Evolutionary conservation across 92 coral and sea anemone genomes (phyloP).

Genomic region (Epizoanthus scotinus): DNA sequence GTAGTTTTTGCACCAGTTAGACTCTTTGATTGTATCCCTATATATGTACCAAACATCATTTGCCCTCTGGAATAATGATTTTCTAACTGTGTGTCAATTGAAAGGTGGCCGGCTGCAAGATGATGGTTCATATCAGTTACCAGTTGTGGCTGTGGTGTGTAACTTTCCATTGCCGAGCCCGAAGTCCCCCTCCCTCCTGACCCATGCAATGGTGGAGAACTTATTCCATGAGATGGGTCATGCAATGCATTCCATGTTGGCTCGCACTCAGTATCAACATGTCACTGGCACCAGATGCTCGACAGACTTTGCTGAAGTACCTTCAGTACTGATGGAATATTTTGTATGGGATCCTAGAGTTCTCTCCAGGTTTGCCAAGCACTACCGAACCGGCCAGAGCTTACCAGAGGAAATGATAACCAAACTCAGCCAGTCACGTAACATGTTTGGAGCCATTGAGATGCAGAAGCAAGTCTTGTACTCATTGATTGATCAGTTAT

Average conservation of each 20-base stretch:
- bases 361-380: conserved; percentile 74
- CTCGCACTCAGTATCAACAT: conserved; percentile 92
- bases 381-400: conserved; percentile 83
- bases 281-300: conserved; percentile 95
- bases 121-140: conserved; percentile 90
- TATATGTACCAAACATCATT: too few species aligned
- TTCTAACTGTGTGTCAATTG: neutral
- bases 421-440: conserved; percentile 77
- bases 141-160: conserved; percentile 91
- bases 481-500: conserved; percentile 89
- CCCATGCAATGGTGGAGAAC: conserved; percentile 93
- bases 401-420: conserved; percentile 80
- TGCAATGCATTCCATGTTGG: conserved; percentile 99
- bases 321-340: conserved; percentile 95
- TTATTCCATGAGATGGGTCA: conserved; percentile 99
- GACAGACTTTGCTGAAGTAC: conserved; percentile 97
- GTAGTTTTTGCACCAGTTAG: too few species aligned
- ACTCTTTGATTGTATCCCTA: too few species aligned
- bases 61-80: too few species aligned
- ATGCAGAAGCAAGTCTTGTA: conserved; percentile 96
- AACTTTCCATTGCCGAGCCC: conserved; percentile 90
- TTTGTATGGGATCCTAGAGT: conserved; percentile 94
- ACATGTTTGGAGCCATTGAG: conserved; percentile 93
- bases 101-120: conserved; percentile 85
- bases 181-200: conserved; percentile 73